Evolutionary conservation across 1,140 invertebrate species (phyloP).

Genomic region (Halotydeus destructor): DNA sequence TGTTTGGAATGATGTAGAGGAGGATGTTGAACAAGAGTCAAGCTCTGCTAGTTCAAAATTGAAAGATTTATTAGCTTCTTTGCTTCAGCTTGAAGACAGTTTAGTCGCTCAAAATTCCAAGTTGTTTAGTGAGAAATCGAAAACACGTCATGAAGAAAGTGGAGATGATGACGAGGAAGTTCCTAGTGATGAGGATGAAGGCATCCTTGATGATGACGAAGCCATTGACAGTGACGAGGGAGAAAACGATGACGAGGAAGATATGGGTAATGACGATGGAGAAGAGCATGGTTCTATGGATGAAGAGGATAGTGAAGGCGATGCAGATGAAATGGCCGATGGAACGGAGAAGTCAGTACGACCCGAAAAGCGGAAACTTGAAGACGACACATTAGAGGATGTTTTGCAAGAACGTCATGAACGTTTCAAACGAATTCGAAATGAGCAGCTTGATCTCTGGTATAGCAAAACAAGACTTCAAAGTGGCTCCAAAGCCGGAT

Average conservation of each 20-base stretch:
- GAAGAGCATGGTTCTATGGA: neutral
- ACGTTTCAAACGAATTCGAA: conserved; percentile 15
- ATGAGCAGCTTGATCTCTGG: conserved; percentile 53
- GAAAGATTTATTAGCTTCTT: no score
- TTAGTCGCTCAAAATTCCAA: no score
- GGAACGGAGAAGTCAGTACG: neutral
- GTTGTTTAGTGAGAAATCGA: no score
- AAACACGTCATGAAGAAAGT: no score
- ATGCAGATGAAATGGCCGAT: neutral
- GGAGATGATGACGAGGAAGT: no score
- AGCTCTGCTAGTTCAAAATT: no score
- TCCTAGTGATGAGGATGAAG: no score
- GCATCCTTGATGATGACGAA: no score
- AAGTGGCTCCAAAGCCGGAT: conserved; percentile 16
- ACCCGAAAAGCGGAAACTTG: neutral
- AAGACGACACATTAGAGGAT: neutral
- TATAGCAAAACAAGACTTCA: conserved; percentile 62
- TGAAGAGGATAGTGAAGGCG: neutral
- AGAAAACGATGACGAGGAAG: neutral
- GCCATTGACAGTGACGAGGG: neutral
- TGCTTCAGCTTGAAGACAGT: no score
- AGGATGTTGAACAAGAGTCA: no score
- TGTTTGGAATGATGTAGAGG: conserved; percentile 22
- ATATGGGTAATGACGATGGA: neutral
- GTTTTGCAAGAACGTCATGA: neutral